These are phyloP conservation scores for Dendroctonus ponderosae DNA, from an alignment of 1,140 invertebrate species.

Conservation along the genomic window DNA sequence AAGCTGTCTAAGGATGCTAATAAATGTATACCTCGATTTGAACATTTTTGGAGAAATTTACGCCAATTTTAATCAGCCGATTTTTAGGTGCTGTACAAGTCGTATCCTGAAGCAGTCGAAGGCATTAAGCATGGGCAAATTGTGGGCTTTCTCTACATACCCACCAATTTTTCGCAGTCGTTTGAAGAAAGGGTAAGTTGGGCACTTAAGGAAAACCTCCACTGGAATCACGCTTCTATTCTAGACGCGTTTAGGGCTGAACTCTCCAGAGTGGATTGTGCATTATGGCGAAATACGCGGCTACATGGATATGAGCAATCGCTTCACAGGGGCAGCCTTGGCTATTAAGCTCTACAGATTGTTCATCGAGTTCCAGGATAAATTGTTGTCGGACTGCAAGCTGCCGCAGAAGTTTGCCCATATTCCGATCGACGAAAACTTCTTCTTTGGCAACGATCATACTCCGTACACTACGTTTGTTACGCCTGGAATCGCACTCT, in stretches of 20 bases:
- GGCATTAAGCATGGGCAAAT: constrained; percentile 62
- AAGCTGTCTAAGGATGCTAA: too few relatives aligned
- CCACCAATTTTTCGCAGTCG: constrained; percentile 71
- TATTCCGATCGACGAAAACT: constrained; percentile 59
- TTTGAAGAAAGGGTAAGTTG: constrained; percentile 57
- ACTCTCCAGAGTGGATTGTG: constrained; percentile 53
- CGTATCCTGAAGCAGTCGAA: constrained; percentile 57
- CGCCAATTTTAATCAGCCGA: too few relatives aligned
- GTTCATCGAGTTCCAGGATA: constrained; percentile 60
- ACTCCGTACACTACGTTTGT: constrained; percentile 71
- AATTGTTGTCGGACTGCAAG: constrained; percentile 61
- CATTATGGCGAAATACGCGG: constrained; percentile 61
- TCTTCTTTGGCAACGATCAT: constrained; percentile 66
- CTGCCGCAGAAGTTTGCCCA: constrained; percentile 56
- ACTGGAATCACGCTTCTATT: not conserved
- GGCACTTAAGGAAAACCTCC: not conserved
- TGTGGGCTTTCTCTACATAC: constrained; percentile 71
- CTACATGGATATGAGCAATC: constrained; percentile 73
- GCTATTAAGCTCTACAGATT: constrained; percentile 62
- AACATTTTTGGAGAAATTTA: too few relatives aligned
- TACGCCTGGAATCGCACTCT: constrained; percentile 72
- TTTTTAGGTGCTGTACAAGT: constrained; percentile 51
- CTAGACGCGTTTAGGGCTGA: constrained; percentile 45
- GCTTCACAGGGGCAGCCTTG: constrained; percentile 67
- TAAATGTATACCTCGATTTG: too few relatives aligned